Percentiles rank a stretch among this genome's conserved stretches.
phyloP scores from a whole-genome alignment of 1,140 invertebrate genomes.

The Zaprionus ornatus region DNA sequence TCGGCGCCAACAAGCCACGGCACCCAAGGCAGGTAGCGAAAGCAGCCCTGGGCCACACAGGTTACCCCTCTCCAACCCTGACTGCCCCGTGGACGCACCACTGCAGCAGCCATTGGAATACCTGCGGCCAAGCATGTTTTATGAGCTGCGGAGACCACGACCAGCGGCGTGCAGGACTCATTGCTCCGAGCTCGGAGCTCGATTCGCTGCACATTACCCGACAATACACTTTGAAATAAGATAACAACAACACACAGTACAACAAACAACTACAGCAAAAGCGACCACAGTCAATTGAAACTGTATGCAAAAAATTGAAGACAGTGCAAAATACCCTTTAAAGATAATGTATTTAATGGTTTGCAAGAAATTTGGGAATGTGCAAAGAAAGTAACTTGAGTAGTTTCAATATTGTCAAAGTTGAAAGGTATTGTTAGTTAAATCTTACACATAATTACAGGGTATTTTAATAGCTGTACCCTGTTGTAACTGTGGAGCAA shows the following conservation, averaged over 20 bases:
- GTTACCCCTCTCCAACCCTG: not conserved
- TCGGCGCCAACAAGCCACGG: not conserved
- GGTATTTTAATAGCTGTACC: too few relatives aligned
- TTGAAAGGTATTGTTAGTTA: too few relatives aligned
- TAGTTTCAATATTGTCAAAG: too few relatives aligned
- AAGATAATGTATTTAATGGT: not conserved
- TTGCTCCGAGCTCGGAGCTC: not conserved
- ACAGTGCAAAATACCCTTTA: not conserved
- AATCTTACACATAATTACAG: too few relatives aligned
- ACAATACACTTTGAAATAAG: conserved; percentile 8
- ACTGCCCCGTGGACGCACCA: too few relatives aligned
- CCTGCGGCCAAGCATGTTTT: conserved; percentile 69
- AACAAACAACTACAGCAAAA: not conserved
- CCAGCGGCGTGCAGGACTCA: not conserved
- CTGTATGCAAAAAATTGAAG: not conserved
- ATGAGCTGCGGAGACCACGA: conserved; percentile 40
- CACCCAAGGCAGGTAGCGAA: not conserved
- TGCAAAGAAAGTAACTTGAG: not conserved
- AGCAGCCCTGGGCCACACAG: not conserved
- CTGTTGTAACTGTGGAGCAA: too few relatives aligned
- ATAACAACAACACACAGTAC: not conserved
- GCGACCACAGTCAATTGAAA: not conserved
- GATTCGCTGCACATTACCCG: not conserved
- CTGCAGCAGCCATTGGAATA: conserved; percentile 45
- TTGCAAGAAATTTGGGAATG: not conserved